These are phyloP conservation scores for Strongylocentrotus purpuratus DNA, from an alignment of 35 echinoderm and acorn worm genomes.

Conservation along the genomic window DNA sequence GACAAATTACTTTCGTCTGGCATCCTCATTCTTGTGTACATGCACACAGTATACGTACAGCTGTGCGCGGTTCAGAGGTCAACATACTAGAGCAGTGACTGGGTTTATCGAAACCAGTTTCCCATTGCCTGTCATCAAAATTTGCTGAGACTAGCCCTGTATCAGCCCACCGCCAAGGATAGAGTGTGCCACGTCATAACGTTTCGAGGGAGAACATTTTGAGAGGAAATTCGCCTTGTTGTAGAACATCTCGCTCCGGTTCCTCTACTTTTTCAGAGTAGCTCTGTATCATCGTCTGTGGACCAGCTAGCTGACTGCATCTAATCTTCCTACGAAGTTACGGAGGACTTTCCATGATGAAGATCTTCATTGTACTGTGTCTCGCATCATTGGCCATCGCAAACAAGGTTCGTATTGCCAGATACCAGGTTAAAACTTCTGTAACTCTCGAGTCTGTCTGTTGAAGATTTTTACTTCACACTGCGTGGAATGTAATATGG, in stretches of 20 bases:
- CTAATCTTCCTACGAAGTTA: neutral
- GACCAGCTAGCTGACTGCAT: neutral
- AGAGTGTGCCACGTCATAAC: neutral
- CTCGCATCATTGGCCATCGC: neutral
- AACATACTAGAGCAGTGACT: neutral
- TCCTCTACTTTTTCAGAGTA: neutral
- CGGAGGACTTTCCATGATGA: neutral
- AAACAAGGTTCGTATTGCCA: neutral
- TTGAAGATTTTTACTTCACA: too few species aligned
- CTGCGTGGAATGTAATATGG: too few species aligned
- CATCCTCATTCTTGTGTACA: neutral
- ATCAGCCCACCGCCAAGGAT: neutral
- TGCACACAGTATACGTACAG: neutral
- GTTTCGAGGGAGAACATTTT: neutral
- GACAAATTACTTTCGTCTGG: constrained; percentile 17
- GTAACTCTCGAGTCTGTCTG: too few species aligned
- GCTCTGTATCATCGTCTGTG: neutral
- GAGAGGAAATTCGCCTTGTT: neutral
- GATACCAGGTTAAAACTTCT: too few species aligned
- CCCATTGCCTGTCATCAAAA: neutral
- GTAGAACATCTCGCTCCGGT: neutral
- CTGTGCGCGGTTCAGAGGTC: neutral
- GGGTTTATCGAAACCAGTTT: neutral
- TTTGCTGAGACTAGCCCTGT: neutral
- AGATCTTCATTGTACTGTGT: neutral